Evolutionary conservation across 2,113 vertebrate genomes (phyloP), one percentile per base, ranked within the genome.

Genomic region (Apus apus): DNA sequence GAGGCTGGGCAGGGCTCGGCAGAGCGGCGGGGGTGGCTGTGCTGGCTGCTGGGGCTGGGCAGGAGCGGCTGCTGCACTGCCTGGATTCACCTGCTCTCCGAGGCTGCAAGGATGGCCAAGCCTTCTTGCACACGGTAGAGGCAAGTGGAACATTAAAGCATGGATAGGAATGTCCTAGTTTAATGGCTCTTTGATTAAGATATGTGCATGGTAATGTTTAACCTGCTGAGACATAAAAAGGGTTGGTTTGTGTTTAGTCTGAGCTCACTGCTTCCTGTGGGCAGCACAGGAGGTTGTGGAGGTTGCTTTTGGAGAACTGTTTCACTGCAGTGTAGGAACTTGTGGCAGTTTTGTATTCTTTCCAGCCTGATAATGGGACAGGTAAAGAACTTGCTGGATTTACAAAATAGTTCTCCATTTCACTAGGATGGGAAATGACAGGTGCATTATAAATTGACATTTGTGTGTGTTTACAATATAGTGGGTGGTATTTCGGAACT

Each of bases 41-140:
- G 15, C 70, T 40, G 6, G 1, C 5, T 12, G 53, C 51, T 27
- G 11, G 5, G 23, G 11, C 57, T 0, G 1, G 8, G 1, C 27
- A 53, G 34, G 43, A 64, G 15, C n/a, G 62, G 30, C 43, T 46
- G 23, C 5, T 38, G 38, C 17, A 4, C 56, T 56, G 15, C 20
- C 4, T 54, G 7, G 22, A 13, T 58, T 36, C 18, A 0, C 0
- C 1, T 67, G 73, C 30, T 62, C 74, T 9, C 53, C 46, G 10
- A 1, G 48, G 0, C 40, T 11, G 36, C 8, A 4, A 15, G 67
- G 61, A 8, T 40, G 48, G 51, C 51, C 4, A 4, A 76, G 61
- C 3, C 10, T 22, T 5, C n/a, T 58, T 11, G 21, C 62, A 2
- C 51, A 5, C 36, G 13, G 16, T 1, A 6, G 40, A 61, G 43